A percentile compares a stretch with the other conserved stretches of the same genome.
phyloP scores from a whole-genome alignment of 2,797 vertebrate species.

The Arnoldichthys spilopterus region DNA sequence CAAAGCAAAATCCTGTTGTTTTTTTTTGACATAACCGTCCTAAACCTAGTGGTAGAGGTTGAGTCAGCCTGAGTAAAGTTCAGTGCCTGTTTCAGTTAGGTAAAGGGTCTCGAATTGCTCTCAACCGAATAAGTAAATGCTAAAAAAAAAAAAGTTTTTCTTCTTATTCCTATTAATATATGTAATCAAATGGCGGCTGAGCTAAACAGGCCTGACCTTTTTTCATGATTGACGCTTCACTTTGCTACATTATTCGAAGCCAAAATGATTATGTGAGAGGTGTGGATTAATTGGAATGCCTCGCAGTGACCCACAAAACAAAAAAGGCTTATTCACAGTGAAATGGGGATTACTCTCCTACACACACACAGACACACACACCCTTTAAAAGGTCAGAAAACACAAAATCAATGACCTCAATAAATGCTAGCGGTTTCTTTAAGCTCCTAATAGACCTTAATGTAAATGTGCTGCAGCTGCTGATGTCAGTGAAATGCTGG shows the following conservation, averaged over 20 bases:
- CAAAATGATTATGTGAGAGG: not conserved
- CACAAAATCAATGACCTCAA: constrained; percentile 3
- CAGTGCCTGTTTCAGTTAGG: too few species aligned
- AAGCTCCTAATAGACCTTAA: constrained; percentile 1
- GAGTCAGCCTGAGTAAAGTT: too few species aligned
- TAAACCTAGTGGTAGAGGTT: too few species aligned
- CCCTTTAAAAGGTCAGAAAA: not conserved
- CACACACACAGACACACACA: constrained; percentile 9
- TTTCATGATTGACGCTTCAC: not conserved
- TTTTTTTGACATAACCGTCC: too few species aligned
- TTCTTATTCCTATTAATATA: too few species aligned
- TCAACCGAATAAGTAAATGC: too few species aligned
- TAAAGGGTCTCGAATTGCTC: too few species aligned
- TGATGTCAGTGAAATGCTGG: not conserved
- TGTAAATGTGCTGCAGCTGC: not conserved
- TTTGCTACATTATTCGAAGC: not conserved
- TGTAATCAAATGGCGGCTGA: not conserved
- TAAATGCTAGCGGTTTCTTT: not conserved
- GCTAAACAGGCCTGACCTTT: not conserved
- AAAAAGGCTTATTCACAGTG: not conserved
- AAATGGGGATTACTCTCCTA: not conserved
- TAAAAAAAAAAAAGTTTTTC: too few species aligned
- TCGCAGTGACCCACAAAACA: not conserved
- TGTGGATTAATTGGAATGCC: not conserved
- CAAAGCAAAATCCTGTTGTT: too few species aligned